Evolutionary conservation across 1,140 invertebrate species (phyloP).

Genomic region (Zaprionus camerounensis): DNA sequence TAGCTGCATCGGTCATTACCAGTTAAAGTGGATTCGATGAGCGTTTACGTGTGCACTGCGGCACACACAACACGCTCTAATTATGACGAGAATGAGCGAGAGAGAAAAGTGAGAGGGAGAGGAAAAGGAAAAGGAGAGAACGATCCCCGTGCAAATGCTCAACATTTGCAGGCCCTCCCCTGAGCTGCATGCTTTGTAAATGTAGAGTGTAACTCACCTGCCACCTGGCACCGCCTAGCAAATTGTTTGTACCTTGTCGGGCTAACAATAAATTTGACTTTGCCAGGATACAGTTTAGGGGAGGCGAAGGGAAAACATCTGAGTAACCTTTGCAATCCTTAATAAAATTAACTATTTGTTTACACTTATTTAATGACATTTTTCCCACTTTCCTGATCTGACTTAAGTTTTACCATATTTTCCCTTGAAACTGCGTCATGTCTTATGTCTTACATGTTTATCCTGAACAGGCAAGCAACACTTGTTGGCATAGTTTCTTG

Average conservation of each 20-base stretch:
- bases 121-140: neutral
- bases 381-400: too few relatives aligned
- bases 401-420: neutral
- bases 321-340: too few relatives aligned
- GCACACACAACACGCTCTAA: slow-evolving; percentile 58
- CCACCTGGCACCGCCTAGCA: neutral
- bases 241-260: slow-evolving; percentile 9
- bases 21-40: slow-evolving; percentile 80
- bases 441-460: neutral
- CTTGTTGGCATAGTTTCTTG: slow-evolving; percentile 6
- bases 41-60: slow-evolving; percentile 53
- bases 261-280: slow-evolving; percentile 10
- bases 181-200: slow-evolving; percentile 14
- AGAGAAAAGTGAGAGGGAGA: neutral
- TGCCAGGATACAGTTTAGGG: neutral
- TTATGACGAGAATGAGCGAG: slow-evolving; percentile 37
- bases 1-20: slow-evolving; percentile 51
- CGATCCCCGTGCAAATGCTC: neutral
- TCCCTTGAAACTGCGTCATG: neutral
- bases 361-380: too few relatives aligned
- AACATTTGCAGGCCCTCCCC: slow-evolving; percentile 17
- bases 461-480: slow-evolving; percentile 1
- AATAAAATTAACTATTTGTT: neutral
- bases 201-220: slow-evolving; percentile 9
- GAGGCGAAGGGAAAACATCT: too few relatives aligned